These are phyloP conservation scores for Ptilodon capucinus DNA, from an alignment of 2,888 invertebrate genomes.

Conservation along the genomic window DNA sequence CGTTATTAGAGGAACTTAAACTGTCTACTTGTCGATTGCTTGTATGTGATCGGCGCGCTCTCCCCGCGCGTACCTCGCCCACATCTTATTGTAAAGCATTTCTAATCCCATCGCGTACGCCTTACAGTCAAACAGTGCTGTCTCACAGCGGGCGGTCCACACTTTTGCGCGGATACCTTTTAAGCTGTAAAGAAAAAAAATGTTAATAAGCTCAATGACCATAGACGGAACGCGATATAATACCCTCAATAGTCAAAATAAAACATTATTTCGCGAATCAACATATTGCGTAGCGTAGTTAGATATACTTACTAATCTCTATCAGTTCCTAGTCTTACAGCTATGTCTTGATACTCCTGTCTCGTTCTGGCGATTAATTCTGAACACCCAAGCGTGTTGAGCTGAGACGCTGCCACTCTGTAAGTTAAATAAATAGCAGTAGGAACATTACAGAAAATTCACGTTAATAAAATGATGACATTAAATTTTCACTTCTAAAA, in stretches of 20 bases:
- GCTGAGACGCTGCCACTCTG: slow-evolving; percentile 98
- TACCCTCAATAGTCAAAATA: too few species aligned
- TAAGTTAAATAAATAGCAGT: slow-evolving; percentile 28
- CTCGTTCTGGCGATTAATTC: slow-evolving; percentile 96
- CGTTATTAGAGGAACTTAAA: too few species aligned
- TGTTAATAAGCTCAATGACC: too few species aligned
- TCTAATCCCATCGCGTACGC: slow-evolving; percentile 97
- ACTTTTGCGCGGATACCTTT: slow-evolving; percentile 97
- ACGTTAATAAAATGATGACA: too few species aligned
- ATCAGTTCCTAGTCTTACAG: slow-evolving; percentile 96
- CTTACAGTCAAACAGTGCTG: slow-evolving; percentile 96
- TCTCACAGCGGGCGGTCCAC: slow-evolving; percentile 95
- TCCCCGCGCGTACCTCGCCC: slow-evolving; percentile 91
- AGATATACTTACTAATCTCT: slow-evolving; percentile 95
- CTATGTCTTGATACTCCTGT: slow-evolving; percentile 98
- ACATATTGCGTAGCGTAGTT: too few species aligned
- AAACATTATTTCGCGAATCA: too few species aligned
- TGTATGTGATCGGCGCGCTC: slow-evolving; percentile 92
- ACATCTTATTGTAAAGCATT: slow-evolving; percentile 94
- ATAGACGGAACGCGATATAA: too few species aligned
- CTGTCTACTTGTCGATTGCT: slow-evolving; percentile 63
- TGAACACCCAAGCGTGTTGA: slow-evolving; percentile 96
- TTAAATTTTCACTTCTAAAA: too few species aligned
- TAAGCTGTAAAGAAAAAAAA: slow-evolving; percentile 81
- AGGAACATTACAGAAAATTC: too few species aligned